Percentiles rank a stretch among this genome's conserved stretches.
These are phyloP conservation scores for Gobiocypris rarus DNA, from an alignment of 2,113 vertebrate species.

Conservation along the genomic window DNA sequence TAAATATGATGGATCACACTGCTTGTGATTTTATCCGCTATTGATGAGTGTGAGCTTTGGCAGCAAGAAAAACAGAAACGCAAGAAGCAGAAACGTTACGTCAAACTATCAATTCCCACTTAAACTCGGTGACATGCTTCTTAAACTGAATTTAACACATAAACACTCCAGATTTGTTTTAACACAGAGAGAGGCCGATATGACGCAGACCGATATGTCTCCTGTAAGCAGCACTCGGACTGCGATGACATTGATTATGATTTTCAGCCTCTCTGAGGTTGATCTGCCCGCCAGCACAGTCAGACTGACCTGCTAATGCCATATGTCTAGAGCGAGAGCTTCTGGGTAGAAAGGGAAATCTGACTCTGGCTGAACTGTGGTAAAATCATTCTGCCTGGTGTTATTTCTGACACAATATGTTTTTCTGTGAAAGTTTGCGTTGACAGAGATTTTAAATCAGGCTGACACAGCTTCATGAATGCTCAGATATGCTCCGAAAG, in stretches of 20 bases:
- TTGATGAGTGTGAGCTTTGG: slow-evolving; percentile 32
- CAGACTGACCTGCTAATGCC: slow-evolving; percentile 42
- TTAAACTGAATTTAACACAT: slow-evolving; percentile 26
- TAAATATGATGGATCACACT: slow-evolving; percentile 29
- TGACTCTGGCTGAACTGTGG: slow-evolving; percentile 25
- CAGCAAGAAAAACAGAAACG: slow-evolving; percentile 12
- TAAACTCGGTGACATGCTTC: not conserved
- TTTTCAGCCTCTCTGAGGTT: slow-evolving; percentile 70
- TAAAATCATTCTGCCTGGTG: not conserved
- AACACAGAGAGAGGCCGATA: slow-evolving; percentile 2
- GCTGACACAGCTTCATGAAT: not conserved
- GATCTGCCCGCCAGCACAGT: slow-evolving; percentile 68
- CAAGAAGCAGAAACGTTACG: not conserved
- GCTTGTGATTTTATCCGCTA: slow-evolving; percentile 32
- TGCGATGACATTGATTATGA: slow-evolving; percentile 77
- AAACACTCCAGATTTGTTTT: slow-evolving; percentile 36
- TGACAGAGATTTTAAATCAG: slow-evolving; percentile 13
- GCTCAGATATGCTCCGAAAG: not conserved
- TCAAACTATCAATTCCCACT: slow-evolving; percentile 27
- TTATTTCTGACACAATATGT: not conserved
- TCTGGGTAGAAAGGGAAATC: slow-evolving; percentile 22
- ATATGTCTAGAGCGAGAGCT: slow-evolving; percentile 32
- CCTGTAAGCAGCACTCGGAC: slow-evolving; percentile 29
- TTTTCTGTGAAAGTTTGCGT: too few relatives aligned
- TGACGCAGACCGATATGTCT: slow-evolving; percentile 1